Base-by-base conservation (phyloP, 1,140 invertebrate species). In the Hypsibius dujardini region DNA sequence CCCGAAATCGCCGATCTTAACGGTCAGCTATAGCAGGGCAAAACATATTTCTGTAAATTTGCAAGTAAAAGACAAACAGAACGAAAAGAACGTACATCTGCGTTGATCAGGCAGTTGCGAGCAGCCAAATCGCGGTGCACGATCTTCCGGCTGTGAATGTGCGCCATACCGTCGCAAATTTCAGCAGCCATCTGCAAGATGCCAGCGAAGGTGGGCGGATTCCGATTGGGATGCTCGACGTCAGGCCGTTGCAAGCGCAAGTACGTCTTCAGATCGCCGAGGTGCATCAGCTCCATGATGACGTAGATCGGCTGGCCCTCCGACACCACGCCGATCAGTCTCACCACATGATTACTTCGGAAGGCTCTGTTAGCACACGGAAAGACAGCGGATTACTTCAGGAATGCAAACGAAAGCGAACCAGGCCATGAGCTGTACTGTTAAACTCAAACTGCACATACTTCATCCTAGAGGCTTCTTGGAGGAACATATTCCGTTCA, bases 151-250 rank as follows among this genome's bases (percentile, higher is more conserved):
- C 88, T 87, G 40, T 92, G 83, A 47, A 98, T 81, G 80, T 97
- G 98, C 0, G 92, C 88, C 95, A 98, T 98, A 47, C 95, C 95
- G 81, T 98, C 95, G 14, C 93, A 92, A 76, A 98, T 96, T 80
- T 98, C 92, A 70, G 88, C 87, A 14, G 94, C 92, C 92, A 96
- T 97, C 79, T 87, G 84, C 47, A 82, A 74, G 67, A 82, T 81
- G n/a, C 79, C 75, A 80, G 81, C 74, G 2, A 75, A 76, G 73
- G 46, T 7, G 7, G 40, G 46, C 67, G 46, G 40, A 12, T 7
- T 42, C 40, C 40, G 67, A 47, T 72, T 59, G 59, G 71, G 70
- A 47, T 79, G 79, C 71, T 78, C 78, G 40, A 77, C 77, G 76
- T 92, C 90, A 2, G 90, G 89, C 50, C 92, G 83, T 81, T 91